A percentile compares a stretch with the other conserved stretches of the same genome.
These are phyloP conservation scores for Limnephilus auricula DNA, from an alignment of 2,888 invertebrate genomes.

Conservation along the genomic window DNA sequence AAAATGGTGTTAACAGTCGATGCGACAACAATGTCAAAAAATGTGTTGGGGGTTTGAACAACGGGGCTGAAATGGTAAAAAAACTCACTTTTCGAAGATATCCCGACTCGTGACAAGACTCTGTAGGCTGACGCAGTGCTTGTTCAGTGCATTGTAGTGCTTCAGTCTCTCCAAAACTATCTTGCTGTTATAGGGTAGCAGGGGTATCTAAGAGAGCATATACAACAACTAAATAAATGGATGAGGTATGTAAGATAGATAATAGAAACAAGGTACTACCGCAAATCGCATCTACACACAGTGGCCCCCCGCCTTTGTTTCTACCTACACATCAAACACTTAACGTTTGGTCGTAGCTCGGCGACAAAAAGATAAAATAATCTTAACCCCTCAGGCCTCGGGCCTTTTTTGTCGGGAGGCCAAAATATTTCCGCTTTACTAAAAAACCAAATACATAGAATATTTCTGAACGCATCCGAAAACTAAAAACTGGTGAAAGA, in stretches of 20 bases:
- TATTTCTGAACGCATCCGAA: too few species aligned
- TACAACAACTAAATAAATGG: not conserved
- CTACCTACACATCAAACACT: too few species aligned
- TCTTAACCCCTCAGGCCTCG: too few species aligned
- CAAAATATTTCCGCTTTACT: too few species aligned
- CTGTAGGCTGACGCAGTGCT: conserved; percentile 45
- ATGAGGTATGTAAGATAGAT: not conserved
- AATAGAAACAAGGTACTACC: too few species aligned
- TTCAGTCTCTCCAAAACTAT: conserved; percentile 41
- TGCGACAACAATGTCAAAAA: not conserved
- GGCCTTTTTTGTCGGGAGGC: too few species aligned
- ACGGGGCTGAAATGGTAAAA: not conserved
- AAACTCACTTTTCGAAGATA: conserved; percentile 5
- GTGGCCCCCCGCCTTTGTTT: too few species aligned
- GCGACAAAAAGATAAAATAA: too few species aligned
- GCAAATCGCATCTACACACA: too few species aligned
- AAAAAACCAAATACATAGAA: too few species aligned
- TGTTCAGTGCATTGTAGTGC: conserved; percentile 24
- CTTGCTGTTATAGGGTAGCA: conserved; percentile 54
- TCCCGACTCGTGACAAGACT: conserved; percentile 5
- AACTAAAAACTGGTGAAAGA: too few species aligned
- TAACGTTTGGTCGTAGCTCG: too few species aligned
- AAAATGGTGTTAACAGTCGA: not conserved
- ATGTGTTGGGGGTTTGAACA: not conserved
- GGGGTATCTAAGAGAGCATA: conserved; percentile 41